phyloP scores from a whole-genome alignment of 2,888 invertebrate species.

The Microctonus hyperodae region DNA sequence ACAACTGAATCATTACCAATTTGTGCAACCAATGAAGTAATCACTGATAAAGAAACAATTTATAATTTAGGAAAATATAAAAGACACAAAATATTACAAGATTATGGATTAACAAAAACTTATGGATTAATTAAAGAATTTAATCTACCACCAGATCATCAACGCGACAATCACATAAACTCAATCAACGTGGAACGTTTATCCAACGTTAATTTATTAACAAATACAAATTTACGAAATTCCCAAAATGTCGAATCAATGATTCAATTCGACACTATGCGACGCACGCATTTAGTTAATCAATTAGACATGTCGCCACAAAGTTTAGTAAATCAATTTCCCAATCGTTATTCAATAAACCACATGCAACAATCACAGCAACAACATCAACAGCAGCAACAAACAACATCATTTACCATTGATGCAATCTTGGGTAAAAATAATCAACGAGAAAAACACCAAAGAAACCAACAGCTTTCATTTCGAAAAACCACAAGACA shows the following conservation, averaged over 20 bases:
- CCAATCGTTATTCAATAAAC: conserved; percentile 46
- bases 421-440: conserved; percentile 84
- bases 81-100: conserved; percentile 51
- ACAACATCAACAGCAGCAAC: conserved; percentile 54
- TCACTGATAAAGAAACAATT: conserved; percentile 46
- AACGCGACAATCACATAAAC: conserved; percentile 45
- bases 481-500: conserved; percentile 47
- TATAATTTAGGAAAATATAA: conserved; percentile 47
- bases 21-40: conserved; percentile 46
- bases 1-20: conserved; percentile 36
- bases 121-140: conserved; percentile 53
- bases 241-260: conserved; percentile 49
- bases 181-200: conserved; percentile 49
- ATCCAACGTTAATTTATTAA: conserved; percentile 45
- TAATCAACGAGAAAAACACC: conserved; percentile 56
- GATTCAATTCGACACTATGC: conserved; percentile 53
- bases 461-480: conserved; percentile 51
- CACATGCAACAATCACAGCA: conserved; percentile 50
- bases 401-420: conserved; percentile 83
- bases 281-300: conserved; percentile 46
- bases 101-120: conserved; percentile 49
- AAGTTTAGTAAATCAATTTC: conserved; percentile 43
- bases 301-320: conserved; percentile 47
- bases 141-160: conserved; percentile 48
- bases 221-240: conserved; percentile 49